Evolutionary conservation across 2,113 vertebrate species (phyloP), one percentile per base, ranked within the genome.

Genomic region (Gadus chalcogrammus): DNA sequence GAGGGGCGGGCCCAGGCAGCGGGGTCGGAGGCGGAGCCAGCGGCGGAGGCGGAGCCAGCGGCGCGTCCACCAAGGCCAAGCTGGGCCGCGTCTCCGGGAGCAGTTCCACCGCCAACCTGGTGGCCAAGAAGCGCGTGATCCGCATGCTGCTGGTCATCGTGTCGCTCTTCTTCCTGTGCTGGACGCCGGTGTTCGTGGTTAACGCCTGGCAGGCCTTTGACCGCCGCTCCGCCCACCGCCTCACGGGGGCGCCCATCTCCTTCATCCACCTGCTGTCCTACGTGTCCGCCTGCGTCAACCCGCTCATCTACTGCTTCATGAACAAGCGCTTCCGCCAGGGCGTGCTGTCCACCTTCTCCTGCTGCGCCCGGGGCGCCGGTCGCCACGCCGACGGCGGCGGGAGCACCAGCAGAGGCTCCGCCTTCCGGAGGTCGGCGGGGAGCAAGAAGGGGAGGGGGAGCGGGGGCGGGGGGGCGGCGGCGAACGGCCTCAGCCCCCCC

Each of bases 281-380:
- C 92, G 97, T 93, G 0, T 99, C 97, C 0, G 94, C 97, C 73
- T 98, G 97, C 0, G 94, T 98, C 75, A 99, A 99, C 85, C 97
- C 97, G 52, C 93, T 99, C 88, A 95, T 99, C 56, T 99, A 99
- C 87, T 99, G 97, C 85, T 99, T 99, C 68, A 99, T 99, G 97
- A 96, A 99, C 94, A 96, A 91, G 64, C 94, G 96, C 0, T 99
- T 99, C 89, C 95, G 97, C 22, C 85, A 89, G 56, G 95, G 93
- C 58, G 94, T 97, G 80, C 79, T 96, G 1, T 86, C 92, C 76
- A 98, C 97, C 0, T 98, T 98, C 82, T 68, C 88, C 78, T 96
- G 96, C 88, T 94, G 93, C 3, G 28, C 58, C 2, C 6, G 55
- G 3, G 68, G 56, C 7, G 63, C 60, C 20, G 15, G 22, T 48